Percentiles rank a stretch among this genome's conserved stretches.
These are phyloP conservation scores for Chaenocephalus aceratus DNA, from an alignment of 2,113 vertebrate species.

Conservation along the genomic window DNA sequence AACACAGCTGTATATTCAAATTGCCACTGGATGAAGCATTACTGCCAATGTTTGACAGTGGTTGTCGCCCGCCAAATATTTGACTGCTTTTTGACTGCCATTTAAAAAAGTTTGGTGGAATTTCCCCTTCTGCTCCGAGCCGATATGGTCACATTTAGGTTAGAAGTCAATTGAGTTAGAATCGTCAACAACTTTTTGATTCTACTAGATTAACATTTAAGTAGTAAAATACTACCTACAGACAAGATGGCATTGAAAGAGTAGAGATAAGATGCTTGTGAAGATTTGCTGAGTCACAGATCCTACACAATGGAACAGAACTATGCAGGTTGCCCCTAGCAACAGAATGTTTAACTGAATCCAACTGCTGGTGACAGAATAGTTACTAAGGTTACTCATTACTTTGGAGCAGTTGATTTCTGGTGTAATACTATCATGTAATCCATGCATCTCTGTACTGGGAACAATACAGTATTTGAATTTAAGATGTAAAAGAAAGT, in stretches of 20 bases:
- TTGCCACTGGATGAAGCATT: too few species aligned
- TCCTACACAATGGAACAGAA: not conserved
- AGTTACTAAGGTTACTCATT: not conserved
- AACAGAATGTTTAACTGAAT: not conserved
- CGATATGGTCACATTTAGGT: too few species aligned
- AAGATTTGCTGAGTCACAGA: not conserved
- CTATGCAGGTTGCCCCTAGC: not conserved
- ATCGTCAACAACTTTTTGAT: not conserved
- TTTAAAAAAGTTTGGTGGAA: too few species aligned
- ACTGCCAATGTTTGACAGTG: too few species aligned
- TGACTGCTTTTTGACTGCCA: too few species aligned
- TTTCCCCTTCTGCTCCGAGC: too few species aligned
- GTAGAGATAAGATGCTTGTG: not conserved
- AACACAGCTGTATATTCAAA: too few species aligned
- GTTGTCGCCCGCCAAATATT: too few species aligned
- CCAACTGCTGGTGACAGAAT: not conserved
- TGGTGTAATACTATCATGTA: not conserved
- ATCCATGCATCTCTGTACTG: not conserved
- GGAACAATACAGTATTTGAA: not conserved
- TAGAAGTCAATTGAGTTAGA: too few species aligned
- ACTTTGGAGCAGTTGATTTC: not conserved
- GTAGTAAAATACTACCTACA: not conserved
- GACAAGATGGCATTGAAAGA: not conserved
- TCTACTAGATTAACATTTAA: not conserved
- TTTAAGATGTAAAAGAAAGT: not conserved